Evolutionary conservation across 2,797 vertebrate species (phyloP).

Genomic region (Emydoidea blandingii): DNA sequence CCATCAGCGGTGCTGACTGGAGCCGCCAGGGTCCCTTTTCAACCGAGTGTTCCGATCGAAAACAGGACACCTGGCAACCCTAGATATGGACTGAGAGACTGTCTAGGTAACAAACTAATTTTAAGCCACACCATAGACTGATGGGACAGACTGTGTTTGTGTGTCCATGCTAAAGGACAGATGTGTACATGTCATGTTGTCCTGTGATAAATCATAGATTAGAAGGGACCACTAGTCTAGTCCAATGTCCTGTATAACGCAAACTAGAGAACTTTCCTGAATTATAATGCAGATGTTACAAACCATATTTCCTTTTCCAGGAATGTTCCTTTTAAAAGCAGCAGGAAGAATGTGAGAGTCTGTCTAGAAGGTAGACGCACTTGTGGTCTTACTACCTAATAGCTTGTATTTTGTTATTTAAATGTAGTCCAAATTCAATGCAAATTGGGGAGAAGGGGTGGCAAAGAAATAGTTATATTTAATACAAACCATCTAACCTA

Average conservation of each 20-base stretch:
- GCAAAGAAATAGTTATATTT: no score
- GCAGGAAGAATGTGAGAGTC: not conserved
- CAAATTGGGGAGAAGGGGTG: not conserved
- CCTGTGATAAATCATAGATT: not conserved
- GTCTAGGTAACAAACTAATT: no score
- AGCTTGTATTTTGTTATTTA: not conserved
- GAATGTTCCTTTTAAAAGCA: not conserved
- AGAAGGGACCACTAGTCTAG: no score
- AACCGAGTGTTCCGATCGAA: no score
- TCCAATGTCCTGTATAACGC: no score
- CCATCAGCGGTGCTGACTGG: no score
- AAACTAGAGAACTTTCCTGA: no score
- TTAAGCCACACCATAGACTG: no score
- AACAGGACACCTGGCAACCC: no score
- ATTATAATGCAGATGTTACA: not conserved
- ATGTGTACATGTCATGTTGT: not conserved
- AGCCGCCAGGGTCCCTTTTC: no score
- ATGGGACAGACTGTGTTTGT: not conserved
- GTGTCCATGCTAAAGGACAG: not conserved
- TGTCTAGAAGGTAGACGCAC: not conserved
- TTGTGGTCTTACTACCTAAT: not conserved
- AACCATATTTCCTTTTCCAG: not conserved
- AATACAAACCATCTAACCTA: no score
- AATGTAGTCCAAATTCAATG: not conserved
- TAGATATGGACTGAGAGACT: no score